Conservation (phyloP, 2,888 invertebrate genomes). For the Eucriotettix oculatus region DNA sequence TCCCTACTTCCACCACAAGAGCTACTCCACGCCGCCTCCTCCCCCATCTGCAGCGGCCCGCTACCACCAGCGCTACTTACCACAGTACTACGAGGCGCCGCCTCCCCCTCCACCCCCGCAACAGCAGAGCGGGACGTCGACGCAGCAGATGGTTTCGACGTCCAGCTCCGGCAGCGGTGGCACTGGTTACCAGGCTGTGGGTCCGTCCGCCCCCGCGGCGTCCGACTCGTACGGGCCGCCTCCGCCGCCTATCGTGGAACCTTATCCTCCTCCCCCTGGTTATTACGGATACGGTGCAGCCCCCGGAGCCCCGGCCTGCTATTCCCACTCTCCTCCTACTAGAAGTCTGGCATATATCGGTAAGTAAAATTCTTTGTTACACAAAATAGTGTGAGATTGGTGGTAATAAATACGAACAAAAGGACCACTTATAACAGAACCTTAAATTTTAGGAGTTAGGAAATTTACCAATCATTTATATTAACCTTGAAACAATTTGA, state of each 20-base stretch:
- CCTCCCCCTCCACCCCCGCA: neutral
- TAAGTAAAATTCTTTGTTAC: constrained; percentile 21
- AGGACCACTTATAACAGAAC: no score
- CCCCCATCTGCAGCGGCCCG: neutral
- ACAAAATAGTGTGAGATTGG: no score
- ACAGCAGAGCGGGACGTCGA: neutral
- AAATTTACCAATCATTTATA: no score
- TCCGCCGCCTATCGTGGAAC: constrained; percentile 20
- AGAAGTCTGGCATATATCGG: constrained; percentile 45
- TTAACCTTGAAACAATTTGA: no score
- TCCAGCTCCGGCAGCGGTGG: constrained; percentile 20
- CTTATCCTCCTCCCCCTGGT: constrained; percentile 19
- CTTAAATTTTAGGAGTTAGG: no score
- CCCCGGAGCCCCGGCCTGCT: constrained; percentile 34
- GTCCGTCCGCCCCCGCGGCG: constrained; percentile 24
- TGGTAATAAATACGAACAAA: no score
- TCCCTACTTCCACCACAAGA: neutral
- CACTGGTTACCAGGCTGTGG: constrained; percentile 36
- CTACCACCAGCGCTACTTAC: neutral
- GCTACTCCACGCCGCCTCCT: neutral
- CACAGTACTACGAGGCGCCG: neutral
- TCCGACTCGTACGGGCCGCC: constrained; percentile 21
- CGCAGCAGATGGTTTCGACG: constrained; percentile 14
- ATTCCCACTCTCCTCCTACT: constrained; percentile 40
- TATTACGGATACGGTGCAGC: constrained; percentile 25